Base-by-base conservation (phyloP, 2,797 vertebrate species). In the Eulemur coronatus region DNA sequence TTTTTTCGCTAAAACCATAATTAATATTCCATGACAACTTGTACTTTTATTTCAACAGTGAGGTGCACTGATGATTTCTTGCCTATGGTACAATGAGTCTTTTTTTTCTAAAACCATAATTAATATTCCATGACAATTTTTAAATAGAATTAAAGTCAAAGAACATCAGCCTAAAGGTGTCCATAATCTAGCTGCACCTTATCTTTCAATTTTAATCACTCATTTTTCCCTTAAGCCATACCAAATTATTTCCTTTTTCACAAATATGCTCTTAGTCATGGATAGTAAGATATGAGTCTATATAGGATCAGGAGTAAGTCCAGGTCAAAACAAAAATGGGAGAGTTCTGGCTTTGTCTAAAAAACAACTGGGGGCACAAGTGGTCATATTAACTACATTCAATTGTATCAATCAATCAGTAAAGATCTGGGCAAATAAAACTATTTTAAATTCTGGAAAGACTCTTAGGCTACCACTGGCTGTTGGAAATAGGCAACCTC, bases 21-120 rank as follows among this genome's bases (percentile, higher is more conserved):
- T 96, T 95, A 92, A 97, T 81, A 94, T 76, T 96, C 95, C 17
- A 38, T 48, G 84, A 89, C 46, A 94, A 73, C 65, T 52, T 69
- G 33, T 76, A 79, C 0, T 91, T 75, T 63, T 93, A 95, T 93
- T 96, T 59, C 89, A 86, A 86, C 6, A 52, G 41, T 5, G 48
- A 33, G 70, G 35, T 35, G 0, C 78, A 28, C 89, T 78, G 18
- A 91, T n/a, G 70, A 96, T 93, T 95, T 97, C 59, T 84, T 93
- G 89, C 96, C 89, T 96, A 57, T 79, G 93, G 96, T 63, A 35
- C 14, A 59, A n/a, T 50, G 65, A 81, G 46, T 76, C 33, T 81
- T 92, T 81, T 91, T 96, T 26, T 94, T 63, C 61, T 91, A 14
- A 95, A 97, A 82, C 90, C 55, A 22, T 4, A 75, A 69, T 96